Evolutionary conservation across 2,888 invertebrate genomes (phyloP).

Genomic region (Amiota mariae): DNA sequence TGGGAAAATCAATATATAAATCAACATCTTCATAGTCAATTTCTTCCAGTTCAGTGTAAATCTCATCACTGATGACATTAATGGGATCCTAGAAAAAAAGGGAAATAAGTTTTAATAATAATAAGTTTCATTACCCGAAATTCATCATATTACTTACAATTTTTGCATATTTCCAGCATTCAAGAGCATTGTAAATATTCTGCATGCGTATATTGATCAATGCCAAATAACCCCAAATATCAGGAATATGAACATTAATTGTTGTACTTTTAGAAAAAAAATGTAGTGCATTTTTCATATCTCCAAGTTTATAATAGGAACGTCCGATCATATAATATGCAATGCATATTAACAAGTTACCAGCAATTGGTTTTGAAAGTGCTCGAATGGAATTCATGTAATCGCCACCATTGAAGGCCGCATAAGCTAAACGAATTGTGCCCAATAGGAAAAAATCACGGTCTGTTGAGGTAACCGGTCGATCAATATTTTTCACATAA

Average conservation of each 20-base stretch:
- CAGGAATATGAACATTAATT: constrained; percentile 52
- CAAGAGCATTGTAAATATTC: constrained; percentile 57
- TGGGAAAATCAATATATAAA: constrained; percentile 54
- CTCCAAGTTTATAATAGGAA: constrained; percentile 48
- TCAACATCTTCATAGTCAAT: constrained; percentile 54
- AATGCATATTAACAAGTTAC: constrained; percentile 35
- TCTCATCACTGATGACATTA: constrained; percentile 48
- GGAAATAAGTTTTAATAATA: not conserved
- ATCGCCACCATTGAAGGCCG: constrained; percentile 43
- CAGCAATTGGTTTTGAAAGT: constrained; percentile 1
- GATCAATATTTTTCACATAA: constrained; percentile 42
- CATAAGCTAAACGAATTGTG: constrained; percentile 52
- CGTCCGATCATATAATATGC: constrained; percentile 53
- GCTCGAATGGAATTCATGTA: constrained; percentile 42
- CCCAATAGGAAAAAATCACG: constrained; percentile 48
- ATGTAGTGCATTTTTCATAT: constrained; percentile 45
- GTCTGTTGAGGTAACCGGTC: not conserved
- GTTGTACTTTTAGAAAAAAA: constrained; percentile 54
- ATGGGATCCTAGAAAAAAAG: constrained; percentile 47
- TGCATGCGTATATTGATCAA: constrained; percentile 57
- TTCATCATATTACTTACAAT: constrained; percentile 43
- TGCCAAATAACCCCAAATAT: constrained; percentile 63
- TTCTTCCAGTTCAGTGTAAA: constrained; percentile 53
- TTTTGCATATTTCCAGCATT: constrained; percentile 66
- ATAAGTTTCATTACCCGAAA: not conserved